phyloP scores from a whole-genome alignment of 2,797 vertebrate species.

The Selene dorsalis region DNA sequence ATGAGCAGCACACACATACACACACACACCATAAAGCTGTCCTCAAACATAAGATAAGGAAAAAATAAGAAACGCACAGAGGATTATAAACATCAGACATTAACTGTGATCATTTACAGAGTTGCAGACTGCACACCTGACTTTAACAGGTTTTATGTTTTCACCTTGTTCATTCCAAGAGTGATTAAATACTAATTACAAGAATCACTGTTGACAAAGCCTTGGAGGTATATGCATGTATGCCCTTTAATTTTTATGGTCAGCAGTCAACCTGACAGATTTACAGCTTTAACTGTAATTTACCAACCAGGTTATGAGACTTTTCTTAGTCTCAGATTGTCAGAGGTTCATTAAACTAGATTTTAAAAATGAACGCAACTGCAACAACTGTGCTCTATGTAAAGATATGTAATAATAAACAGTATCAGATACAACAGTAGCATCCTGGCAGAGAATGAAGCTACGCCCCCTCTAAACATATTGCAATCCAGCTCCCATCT shows the following conservation, averaged over 20 bases:
- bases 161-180: background rate
- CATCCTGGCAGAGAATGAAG: too few species aligned
- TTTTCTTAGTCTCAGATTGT: background rate
- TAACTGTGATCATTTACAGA: background rate
- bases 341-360: background rate
- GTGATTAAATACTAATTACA: background rate
- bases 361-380: too few species aligned
- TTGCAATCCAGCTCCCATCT: too few species aligned
- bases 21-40: background rate
- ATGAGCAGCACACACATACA: constrained; percentile 47
- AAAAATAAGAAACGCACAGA: too few species aligned
- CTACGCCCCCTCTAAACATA: too few species aligned
- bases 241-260: background rate
- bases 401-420: too few species aligned
- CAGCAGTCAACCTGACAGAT: background rate
- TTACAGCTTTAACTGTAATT: background rate
- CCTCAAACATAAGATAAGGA: background rate
- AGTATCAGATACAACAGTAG: too few species aligned
- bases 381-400: too few species aligned
- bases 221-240: background rate
- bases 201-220: background rate
- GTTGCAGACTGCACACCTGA: background rate
- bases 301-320: background rate
- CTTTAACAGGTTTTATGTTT: background rate
- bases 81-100: background rate